Evolutionary conservation across 2,888 invertebrate genomes (phyloP).

Genomic region (Ormyrus pomaceus): DNA sequence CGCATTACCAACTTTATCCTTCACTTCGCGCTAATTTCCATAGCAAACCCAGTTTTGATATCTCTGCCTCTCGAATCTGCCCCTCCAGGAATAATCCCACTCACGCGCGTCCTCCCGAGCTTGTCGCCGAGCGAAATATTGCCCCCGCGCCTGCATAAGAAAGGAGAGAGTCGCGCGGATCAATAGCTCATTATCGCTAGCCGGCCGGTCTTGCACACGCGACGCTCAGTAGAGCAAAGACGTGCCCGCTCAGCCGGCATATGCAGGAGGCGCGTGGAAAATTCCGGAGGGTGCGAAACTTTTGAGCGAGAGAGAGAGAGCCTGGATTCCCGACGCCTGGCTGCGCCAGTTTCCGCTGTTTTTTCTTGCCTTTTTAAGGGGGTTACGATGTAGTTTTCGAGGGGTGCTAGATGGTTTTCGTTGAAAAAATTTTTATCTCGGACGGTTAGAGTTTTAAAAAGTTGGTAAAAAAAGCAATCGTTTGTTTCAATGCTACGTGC

Average conservation of each 20-base stretch:
- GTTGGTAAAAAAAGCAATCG: no score
- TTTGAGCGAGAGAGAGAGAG: neutral
- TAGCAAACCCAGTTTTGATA: slow-evolving; percentile 10
- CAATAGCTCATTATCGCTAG: slow-evolving; percentile 50
- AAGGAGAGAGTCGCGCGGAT: slow-evolving; percentile 1
- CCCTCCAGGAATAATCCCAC: neutral
- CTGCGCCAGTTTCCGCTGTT: no score
- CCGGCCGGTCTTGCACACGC: slow-evolving; percentile 14
- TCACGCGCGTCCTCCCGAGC: neutral
- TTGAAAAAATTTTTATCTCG: no score
- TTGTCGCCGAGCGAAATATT: neutral
- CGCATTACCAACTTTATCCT: slow-evolving; percentile 20
- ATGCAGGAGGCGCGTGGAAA: neutral
- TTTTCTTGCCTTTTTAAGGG: no score
- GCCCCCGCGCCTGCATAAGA: neutral
- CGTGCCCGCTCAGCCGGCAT: neutral
- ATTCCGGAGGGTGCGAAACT: slow-evolving; percentile 21
- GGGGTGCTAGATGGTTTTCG: no score
- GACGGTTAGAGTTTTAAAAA: no score
- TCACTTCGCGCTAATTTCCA: slow-evolving; percentile 18
- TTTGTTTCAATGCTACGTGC: no score
- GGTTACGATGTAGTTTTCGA: no score
- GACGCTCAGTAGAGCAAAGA: slow-evolving; percentile 29
- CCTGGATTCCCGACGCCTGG: no score
- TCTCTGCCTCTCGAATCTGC: neutral